phyloP scores from a whole-genome alignment of 2,797 vertebrate genomes.

The Hypotaenidia philippensis region DNA sequence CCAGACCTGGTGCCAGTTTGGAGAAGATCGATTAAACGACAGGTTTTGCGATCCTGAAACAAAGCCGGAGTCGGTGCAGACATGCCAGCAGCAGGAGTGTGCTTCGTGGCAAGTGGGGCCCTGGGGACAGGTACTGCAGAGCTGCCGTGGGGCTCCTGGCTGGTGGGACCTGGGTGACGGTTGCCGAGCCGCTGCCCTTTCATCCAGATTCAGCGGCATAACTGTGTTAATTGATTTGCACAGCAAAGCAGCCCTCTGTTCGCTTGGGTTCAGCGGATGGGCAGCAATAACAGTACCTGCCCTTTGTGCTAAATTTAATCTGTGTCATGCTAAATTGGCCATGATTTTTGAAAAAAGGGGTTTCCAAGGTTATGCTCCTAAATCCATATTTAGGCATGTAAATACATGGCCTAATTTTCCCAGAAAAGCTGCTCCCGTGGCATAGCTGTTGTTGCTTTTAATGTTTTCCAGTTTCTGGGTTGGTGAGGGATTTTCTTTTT shows the following conservation, averaged over 20 bases:
- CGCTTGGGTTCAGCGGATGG: not conserved
- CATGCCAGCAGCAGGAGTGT: conserved; percentile 95
- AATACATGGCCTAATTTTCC: conserved; percentile 43
- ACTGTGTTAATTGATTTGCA: conserved; percentile 2
- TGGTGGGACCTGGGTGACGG: not conserved
- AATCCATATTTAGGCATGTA: conserved; percentile 42
- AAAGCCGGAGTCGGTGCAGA: conserved; percentile 91
- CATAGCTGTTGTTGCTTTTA: conserved; percentile 17
- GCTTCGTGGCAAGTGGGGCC: conserved; percentile 97
- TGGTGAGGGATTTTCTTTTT: not conserved
- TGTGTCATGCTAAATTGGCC: not conserved
- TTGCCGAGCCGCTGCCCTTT: not conserved
- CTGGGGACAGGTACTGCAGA: conserved; percentile 92
- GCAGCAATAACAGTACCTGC: conserved; percentile 34
- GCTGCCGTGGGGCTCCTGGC: not conserved
- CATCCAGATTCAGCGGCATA: not conserved
- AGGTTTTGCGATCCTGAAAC: conserved; percentile 86
- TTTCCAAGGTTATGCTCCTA: conserved; percentile 23
- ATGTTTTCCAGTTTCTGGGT: conserved; percentile 11
- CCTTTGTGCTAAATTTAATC: conserved; percentile 36
- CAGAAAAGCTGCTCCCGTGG: not conserved
- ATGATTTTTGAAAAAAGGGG: not conserved
- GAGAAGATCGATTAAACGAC: conserved; percentile 91
- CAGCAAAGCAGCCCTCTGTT: conserved; percentile 4
- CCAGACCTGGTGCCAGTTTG: conserved; percentile 96